phyloP scores from a whole-genome alignment of 1,140 invertebrate species.

The Philotrypesis tridentata region DNA sequence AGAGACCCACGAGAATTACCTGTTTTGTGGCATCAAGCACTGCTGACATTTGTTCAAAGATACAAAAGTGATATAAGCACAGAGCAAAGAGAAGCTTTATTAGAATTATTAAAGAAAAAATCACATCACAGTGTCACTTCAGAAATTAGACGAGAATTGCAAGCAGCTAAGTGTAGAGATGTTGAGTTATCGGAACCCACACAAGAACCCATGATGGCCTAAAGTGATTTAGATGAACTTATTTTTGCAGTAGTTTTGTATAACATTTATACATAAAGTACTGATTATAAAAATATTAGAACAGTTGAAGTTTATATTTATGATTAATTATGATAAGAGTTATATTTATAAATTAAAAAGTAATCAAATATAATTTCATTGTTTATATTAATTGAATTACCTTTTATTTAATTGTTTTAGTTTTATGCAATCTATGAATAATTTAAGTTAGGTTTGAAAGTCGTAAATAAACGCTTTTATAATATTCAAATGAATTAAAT shows the following conservation, averaged over 20 bases:
- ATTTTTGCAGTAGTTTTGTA: conserved; percentile 40
- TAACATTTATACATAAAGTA: conserved; percentile 23
- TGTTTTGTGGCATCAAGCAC: conserved; percentile 97
- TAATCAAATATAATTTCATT: conserved; percentile 38
- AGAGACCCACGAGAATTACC: conserved; percentile 88
- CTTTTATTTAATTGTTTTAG: conserved; percentile 16
- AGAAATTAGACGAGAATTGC: conserved; percentile 89
- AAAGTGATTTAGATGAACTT: conserved; percentile 19
- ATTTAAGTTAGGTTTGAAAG: conserved; percentile 5
- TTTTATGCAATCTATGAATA: background rate
- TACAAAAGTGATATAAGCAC: conserved; percentile 96
- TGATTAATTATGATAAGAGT: conserved; percentile 21
- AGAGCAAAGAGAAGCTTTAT: conserved; percentile 91
- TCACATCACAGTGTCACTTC: conserved; percentile 87
- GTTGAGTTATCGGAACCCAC: conserved; percentile 72
- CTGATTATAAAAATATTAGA: conserved; percentile 3
- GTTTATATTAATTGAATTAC: conserved; percentile 13
- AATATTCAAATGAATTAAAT: conserved; percentile 13
- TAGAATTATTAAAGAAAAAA: conserved; percentile 86
- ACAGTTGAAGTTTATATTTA: conserved; percentile 25
- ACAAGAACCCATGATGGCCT: conserved; percentile 56
- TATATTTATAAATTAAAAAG: conserved; percentile 42
- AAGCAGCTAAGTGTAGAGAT: conserved; percentile 88
- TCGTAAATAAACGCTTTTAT: conserved; percentile 17
- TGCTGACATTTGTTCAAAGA: conserved; percentile 94